Base-by-base conservation (phyloP, 2,113 vertebrate species). In the Amia ocellicauda region DNA sequence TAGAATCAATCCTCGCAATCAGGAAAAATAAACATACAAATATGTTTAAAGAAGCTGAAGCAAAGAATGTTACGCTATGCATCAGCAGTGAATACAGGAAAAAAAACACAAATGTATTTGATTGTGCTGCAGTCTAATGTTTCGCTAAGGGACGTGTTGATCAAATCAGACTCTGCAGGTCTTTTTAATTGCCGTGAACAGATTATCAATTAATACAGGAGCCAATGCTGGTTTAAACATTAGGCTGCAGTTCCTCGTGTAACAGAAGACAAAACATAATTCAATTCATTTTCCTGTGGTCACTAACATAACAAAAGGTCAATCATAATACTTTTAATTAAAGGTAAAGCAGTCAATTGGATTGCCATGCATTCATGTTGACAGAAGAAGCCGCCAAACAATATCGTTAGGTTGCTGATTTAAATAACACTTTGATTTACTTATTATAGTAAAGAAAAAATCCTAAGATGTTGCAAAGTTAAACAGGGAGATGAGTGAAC, bases 381-480 rank as follows among this genome's bases (percentile, higher is more conserved):
- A n/a, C n/a, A n/a, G n/a, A n/a, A n/a, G n/a, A n/a, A n/a, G n/a
- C n/a, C n/a, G n/a, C 76, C 71, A n/a, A n/a, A 47, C 75, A 74
- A 68, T 78, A 80, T 75, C 22, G 28, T 68, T 73, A 71, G 72
- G 69, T 75, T 80, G 78, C 17, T 70, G 77, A 68, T 57, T 70
- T 58, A 67, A 78, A 84, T 84, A 77, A 71, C 70, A 73, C 68
- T 58, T 64, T 63, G 73, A 68, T 64, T 70, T 73, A 71, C 74
- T 82, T 69, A 74, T 70, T 76, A 77, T 72, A 71, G 79, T 23
- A 87, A 88, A 87, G 73, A 79, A 79, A 78, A 85, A 72, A 71
- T 66, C 68, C 63, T 70, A 71, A 71, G 60, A 58, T 67, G 69
- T 76, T 74, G 74, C 71, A 69, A 75, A 68, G 43, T 71, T 63